Evolutionary conservation across 1,140 invertebrate species (phyloP), one percentile per base, ranked within the genome.

Genomic region (Stegodyphus dumicola): DNA sequence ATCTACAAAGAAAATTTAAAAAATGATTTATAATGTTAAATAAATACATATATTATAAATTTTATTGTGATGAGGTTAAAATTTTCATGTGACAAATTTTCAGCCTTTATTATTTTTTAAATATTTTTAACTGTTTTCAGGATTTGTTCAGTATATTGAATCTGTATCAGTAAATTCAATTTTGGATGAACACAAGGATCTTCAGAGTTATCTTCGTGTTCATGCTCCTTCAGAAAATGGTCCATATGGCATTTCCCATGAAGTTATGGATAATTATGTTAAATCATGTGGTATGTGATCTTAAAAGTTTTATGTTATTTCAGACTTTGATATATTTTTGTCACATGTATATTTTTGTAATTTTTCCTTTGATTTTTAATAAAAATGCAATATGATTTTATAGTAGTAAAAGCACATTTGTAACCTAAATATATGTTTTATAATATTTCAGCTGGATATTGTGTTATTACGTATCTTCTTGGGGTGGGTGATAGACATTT

Each of bases 401-500:
- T 0, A 10, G 56, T 60, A 15, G 15, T 60, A 10, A 10, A 60
- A 10, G 15, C 15, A 5, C 56, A 60, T 10, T 10, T 60, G 56
- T 10, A 10, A 60, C 56, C 15, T 60, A 48, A 51, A 71, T 65
- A 2, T 84, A 17, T 67, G 10, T 66, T 76, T 77, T 86, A 10
- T n/a, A 18, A 70, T 49, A 49, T 92, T 92, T 80, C 88, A 94
- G 94, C 98, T 87, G 98, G 99, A 0, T 99, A 99, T 90, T 99
- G 97, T 91, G 96, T 99, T 13, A 98, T 99, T 56, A 99, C 98
- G 0, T 99, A 99, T 90, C 91, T 99, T 64, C 91, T 99, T 54
- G 98, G 98, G 10, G 97, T 99, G 17, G 98, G 99, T 6, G 99
- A 99, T 91, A 93, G 99, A 49, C 98, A 99, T 93, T 93, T 99